phyloP scores from a whole-genome alignment of 2,113 vertebrate species.

The Hylia prasina region DNA sequence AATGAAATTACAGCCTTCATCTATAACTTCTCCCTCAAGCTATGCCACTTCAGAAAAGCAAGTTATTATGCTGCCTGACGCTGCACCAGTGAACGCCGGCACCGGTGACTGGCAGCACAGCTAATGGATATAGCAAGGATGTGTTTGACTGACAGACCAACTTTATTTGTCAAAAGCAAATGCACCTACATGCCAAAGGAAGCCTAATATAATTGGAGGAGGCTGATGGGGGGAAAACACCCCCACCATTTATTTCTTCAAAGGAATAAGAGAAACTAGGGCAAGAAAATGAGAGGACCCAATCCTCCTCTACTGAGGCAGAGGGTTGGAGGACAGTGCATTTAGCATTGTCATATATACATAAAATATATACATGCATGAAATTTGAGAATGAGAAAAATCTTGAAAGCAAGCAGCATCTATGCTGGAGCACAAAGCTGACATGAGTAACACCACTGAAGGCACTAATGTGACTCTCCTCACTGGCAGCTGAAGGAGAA shows the following conservation, averaged over 20 bases:
- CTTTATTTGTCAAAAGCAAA: slow-evolving; percentile 16
- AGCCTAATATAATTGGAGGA: background rate
- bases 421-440: background rate
- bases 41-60: background rate
- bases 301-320: background rate
- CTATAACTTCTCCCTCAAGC: slow-evolving; percentile 11
- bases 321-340: background rate
- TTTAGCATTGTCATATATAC: background rate
- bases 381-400: background rate
- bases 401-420: background rate
- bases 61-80: background rate
- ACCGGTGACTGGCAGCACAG: background rate
- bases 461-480: background rate
- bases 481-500: background rate
- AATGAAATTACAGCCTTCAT: slow-evolving; percentile 35
- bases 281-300: background rate
- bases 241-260: background rate
- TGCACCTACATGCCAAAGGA: background rate
- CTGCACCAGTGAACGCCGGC: rapidly evolving
- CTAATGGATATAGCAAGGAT: slow-evolving; percentile 2
- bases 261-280: background rate
- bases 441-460: background rate
- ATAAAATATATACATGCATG: background rate
- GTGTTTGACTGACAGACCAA: background rate
- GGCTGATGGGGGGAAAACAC: background rate